Evolutionary conservation across 2,113 vertebrate genomes (phyloP), one percentile per base, ranked within the genome.

Genomic region (Eubucco bourcierii): DNA sequence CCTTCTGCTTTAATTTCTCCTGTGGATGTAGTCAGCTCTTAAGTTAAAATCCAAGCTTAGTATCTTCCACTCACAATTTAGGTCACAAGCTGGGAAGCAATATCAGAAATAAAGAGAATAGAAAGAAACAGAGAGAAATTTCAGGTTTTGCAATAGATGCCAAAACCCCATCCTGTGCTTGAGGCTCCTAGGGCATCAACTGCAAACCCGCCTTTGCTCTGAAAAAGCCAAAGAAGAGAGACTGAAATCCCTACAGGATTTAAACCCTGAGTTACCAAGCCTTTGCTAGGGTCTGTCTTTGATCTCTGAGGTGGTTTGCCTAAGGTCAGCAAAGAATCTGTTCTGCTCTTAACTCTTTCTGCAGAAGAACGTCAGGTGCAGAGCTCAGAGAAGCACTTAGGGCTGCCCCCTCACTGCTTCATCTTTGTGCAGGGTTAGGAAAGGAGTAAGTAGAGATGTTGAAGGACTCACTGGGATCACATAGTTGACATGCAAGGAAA

Each of bases 21-120:
- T 80, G 66, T 75, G 93, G 76, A 87, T 89, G 88, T 5, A 94
- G 66, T 90, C 88, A 90, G 84, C 74, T 81, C 84, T 68, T 63
- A 55, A 64, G 84, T 59, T 52, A 67, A 94, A 96, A 81, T 50
- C 63, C 86, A 76, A 70, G 58, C n/a, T 90, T 93, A 88, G 85
- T 94, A 95, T 56, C 79, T 86, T 75, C 83, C 29, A 18, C 66
- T 83, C 55, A 67, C 68, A 39, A 91, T 88, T 84, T 88, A 96
- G 92, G 86, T 84, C 92, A 91, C 1, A 5, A 88, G 50, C 63
- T 86, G 92, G 59, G 59, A 90, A 86, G 39, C 7, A 4, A 59
- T 16, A 19, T 1, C 31, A 34, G 60, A 90, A 68, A 84, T 0
- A 25, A 52, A 52, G 23, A 25, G 12, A 52, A 52, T 13, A 24